Evolutionary conservation across 1,140 invertebrate genomes (phyloP).

Genomic region (Drosophila nannoptera): DNA sequence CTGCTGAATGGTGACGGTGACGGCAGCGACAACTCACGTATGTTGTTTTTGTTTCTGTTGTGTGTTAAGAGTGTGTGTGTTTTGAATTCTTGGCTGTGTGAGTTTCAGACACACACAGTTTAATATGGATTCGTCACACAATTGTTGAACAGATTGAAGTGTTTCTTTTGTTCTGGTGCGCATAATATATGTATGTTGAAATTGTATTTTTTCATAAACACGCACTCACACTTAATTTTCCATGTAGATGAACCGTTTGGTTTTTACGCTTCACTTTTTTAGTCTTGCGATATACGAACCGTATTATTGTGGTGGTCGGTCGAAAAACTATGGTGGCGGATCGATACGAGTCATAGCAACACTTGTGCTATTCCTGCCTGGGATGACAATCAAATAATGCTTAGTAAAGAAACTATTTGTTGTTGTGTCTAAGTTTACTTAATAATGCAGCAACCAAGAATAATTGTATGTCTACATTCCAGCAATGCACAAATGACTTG

Average conservation of each 20-base stretch:
- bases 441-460: not conserved
- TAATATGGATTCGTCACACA: conserved; percentile 29
- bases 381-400: conserved; percentile 17
- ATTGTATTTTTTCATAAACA: conserved; percentile 61
- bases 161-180: conserved; percentile 34
- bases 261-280: conserved; percentile 75
- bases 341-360: conserved; percentile 26
- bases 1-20: conserved; percentile 56
- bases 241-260: conserved; percentile 56
- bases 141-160: conserved; percentile 32
- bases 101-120: conserved; percentile 42
- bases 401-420: too few relatives aligned
- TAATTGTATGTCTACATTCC: too few relatives aligned
- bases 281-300: conserved; percentile 29
- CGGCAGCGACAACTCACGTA: conserved; percentile 69
- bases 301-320: conserved; percentile 32
- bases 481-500: too few relatives aligned
- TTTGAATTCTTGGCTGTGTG: conserved; percentile 27
- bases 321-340: conserved; percentile 27
- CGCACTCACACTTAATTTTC: conserved; percentile 61
- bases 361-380: not conserved
- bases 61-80: conserved; percentile 49
- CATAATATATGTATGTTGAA: conserved; percentile 45
- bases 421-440: too few relatives aligned
- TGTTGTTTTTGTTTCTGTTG: conserved; percentile 64